A percentile compares a stretch with the other conserved stretches of the same genome.
Evolutionary conservation across 2,113 vertebrate species (phyloP).

Genomic region (Pygoscelis adeliae): DNA sequence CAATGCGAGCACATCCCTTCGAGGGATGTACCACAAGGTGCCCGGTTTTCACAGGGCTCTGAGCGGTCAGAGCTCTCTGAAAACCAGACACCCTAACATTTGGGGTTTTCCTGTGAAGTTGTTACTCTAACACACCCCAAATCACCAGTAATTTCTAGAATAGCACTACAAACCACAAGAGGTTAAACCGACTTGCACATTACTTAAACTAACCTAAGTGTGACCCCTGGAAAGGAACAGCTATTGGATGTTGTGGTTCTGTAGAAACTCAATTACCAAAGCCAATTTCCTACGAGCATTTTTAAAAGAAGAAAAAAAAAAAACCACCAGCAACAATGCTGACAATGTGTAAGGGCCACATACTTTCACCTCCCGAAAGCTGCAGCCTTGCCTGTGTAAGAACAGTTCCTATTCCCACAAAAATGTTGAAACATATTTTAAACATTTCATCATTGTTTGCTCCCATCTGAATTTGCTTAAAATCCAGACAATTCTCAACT

Average conservation of each 20-base stretch:
- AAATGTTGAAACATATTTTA: slow-evolving; percentile 60
- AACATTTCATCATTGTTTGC: slow-evolving; percentile 57
- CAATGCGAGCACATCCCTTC: accelerated
- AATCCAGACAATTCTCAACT: slow-evolving; percentile 53
- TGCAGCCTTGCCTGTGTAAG: background rate
- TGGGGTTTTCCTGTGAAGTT: slow-evolving; percentile 48
- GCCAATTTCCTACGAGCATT: slow-evolving; percentile 64
- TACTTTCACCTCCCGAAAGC: slow-evolving; percentile 5
- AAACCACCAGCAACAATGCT: background rate
- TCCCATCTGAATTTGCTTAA: slow-evolving; percentile 61
- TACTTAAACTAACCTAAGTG: slow-evolving; percentile 54
- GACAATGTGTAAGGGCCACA: slow-evolving; percentile 42
- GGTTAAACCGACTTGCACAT: slow-evolving; percentile 41
- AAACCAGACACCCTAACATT: slow-evolving; percentile 39
- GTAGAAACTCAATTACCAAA: slow-evolving; percentile 69
- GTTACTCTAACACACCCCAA: slow-evolving; percentile 47
- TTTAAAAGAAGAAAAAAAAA: background rate
- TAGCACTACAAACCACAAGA: slow-evolving; percentile 52
- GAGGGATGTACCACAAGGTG: background rate
- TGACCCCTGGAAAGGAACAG: slow-evolving; percentile 41
- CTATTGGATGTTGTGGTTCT: slow-evolving; percentile 65
- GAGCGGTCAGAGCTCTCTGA: background rate
- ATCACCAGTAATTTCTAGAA: slow-evolving; percentile 50
- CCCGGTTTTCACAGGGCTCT: background rate
- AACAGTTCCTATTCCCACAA: slow-evolving; percentile 41